Evolutionary conservation across 2,113 vertebrate species (phyloP), one percentile per base, ranked within the genome.

Genomic region (Cyprinodon variegatus): DNA sequence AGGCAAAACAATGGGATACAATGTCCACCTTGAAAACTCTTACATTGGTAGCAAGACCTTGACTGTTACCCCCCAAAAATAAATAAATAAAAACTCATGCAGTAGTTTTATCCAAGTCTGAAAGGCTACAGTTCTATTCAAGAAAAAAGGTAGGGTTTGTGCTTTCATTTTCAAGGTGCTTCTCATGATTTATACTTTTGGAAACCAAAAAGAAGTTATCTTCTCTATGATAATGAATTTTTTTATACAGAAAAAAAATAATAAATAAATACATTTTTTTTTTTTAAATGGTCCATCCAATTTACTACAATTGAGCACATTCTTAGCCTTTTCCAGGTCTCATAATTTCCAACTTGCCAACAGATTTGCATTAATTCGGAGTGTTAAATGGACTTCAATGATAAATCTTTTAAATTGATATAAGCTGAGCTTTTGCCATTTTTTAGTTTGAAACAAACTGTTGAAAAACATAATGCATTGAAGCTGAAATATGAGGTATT

Each of bases 401-500:
- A 61, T 3, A 48, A 57, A 48, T 15, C 43, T 68, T 37, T n/a
- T 40, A 36, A 9, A 22, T 11, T 40, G 6, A 43, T 61, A 77
- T 80, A 29, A 11, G 22, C 45, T 81, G 15, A 72, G 40, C 67
- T 12, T 2, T 0, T 70, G 20, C 46, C 13, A 45, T 68, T 70
- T n/a, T 68, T 63, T 60, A 0, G 4, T 15, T 37, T 5, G 69
- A 61, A 76, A 38, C 39, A 69, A 61, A 68, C 37, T 50, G n/a
- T 67, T 11, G 15, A 39, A 29, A 61, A 38, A 45, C 50, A 65
- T 17, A 57, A 50, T 0, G 8, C 50, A 69, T 11, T 36, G 20
- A 22, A 20, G 37, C 71, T 73, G 45, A 68, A 74, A 39, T 70
- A 77, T 72, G 11, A 5, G 12, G 60, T 79, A 70, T 87, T 81